Percentiles rank a stretch among this genome's conserved stretches.
Conservation (phyloP, 1,140 invertebrate genomes). For the Bombus turneri region DNA sequence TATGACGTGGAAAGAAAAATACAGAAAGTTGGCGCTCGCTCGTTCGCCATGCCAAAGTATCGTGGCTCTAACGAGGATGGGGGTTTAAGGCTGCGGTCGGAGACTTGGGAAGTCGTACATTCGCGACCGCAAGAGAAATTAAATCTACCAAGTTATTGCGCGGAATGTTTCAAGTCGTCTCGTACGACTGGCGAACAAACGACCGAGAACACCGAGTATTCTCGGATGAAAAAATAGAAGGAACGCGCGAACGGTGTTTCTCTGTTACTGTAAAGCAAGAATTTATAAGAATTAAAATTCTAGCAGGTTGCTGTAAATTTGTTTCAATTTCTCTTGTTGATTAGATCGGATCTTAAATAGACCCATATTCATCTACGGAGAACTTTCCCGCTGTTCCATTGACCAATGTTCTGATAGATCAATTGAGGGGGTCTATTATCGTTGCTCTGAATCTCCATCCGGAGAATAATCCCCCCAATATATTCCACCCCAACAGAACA, state of each 20-base stretch:
- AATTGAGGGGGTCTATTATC: background rate
- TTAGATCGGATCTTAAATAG: background rate
- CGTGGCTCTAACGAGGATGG: background rate
- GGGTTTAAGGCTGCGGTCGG: slow-evolving; percentile 38
- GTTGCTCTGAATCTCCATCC: background rate
- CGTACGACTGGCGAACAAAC: too few species aligned
- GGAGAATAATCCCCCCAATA: background rate
- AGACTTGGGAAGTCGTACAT: slow-evolving; percentile 53
- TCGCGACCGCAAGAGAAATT: slow-evolving; percentile 47
- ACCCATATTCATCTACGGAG: too few species aligned
- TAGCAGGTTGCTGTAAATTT: background rate
- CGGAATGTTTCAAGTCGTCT: slow-evolving; percentile 11
- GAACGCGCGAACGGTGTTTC: background rate
- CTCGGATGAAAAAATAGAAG: background rate
- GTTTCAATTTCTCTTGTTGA: background rate
- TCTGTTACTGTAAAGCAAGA: too few species aligned
- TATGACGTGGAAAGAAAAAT: slow-evolving; percentile 37
- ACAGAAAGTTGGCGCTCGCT: background rate
- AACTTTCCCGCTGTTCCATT: background rate
- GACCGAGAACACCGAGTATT: background rate
- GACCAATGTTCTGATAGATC: background rate
- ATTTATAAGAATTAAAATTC: background rate
- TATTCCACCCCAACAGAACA: background rate
- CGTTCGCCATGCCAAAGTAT: background rate
- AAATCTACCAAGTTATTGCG: slow-evolving; percentile 36